Evolutionary conservation across 2,113 vertebrate species (phyloP), one percentile per base, ranked within the genome.

Genomic region (Hippocampus guttulatus): DNA sequence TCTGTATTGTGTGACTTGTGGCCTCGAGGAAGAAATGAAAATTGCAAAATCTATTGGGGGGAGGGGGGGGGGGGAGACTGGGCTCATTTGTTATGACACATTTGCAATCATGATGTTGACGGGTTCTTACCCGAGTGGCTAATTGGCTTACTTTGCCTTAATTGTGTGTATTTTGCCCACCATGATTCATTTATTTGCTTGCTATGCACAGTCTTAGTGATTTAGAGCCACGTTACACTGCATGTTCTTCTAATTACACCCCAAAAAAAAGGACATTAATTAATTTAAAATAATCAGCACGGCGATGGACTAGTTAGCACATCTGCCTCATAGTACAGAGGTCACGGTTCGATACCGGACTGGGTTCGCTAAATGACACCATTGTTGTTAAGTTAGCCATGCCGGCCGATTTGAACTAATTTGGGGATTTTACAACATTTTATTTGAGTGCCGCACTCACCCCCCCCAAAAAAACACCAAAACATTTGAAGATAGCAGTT

Each of bases 1-100:
- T 73, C 67, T 74, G 49, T 69, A 71, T 45, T 43, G 41, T 43
- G 41, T 68, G 72, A 61, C 72, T 51, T 68, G 51, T 81, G 71
- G 70, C 68, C 62, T 61, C 33, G 1, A 43, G 64, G 68, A 69
- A 63, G n/a, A 70, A 66, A 73, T 52, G 43, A 0, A 62, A 64
- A 78, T 66, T 58, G 52, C n/a, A 43, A 67, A 76, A 75, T 45
- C 1, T 49, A 20, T 70, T 9, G 33, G 33, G 33, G 33, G 33
- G 33, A 1, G 5, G 33, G 33, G 33, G 5, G 3, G 27, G 1
- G 18, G 58, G n/a, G n/a, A n/a, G n/a, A n/a, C n/a, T n/a, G n/a
- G 58, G 27, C 27, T 61, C 58, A 61, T 61, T 61, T 61, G 58
- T 61, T 61, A 33, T 61, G 27, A 61, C 58, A 33, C 27, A 33